These are phyloP conservation scores for Todiramphus saurophagus DNA, from an alignment of 2,113 vertebrate species.

Conservation along the genomic window DNA sequence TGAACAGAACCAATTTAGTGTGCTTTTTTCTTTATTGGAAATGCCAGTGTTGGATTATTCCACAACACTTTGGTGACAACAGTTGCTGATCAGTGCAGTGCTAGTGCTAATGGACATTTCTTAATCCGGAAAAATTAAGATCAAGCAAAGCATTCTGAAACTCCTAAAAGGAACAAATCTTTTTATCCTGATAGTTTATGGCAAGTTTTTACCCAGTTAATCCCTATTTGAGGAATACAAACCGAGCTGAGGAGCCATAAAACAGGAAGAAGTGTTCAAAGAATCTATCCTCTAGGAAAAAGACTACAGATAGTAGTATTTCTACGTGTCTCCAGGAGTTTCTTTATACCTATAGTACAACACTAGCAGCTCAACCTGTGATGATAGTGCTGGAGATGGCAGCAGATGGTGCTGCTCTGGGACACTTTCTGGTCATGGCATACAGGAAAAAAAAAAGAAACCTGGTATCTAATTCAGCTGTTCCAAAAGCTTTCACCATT, in stretches of 20 bases:
- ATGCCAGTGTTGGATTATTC: not conserved
- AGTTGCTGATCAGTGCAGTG: not conserved
- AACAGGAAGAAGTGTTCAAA: not conserved
- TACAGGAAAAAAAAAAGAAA: not conserved
- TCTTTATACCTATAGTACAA: not conserved
- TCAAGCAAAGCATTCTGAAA: not conserved
- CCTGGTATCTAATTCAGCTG: not conserved
- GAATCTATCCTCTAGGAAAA: not conserved
- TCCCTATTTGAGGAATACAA: not conserved
- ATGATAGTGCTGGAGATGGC: not conserved
- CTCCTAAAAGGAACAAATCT: not conserved
- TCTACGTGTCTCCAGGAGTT: not conserved
- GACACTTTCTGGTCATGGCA: not conserved
- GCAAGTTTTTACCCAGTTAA: not conserved
- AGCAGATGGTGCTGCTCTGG: not conserved
- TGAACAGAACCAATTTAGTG: not conserved
- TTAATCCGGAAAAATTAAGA: not conserved
- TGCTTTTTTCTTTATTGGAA: not conserved
- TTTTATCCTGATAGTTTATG: not conserved
- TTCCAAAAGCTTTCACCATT: not conserved
- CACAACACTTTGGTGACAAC: not conserved
- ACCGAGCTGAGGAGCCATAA: not conserved
- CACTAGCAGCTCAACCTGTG: not conserved
- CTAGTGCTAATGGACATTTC: not conserved
- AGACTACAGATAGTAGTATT: not conserved